Conservation (phyloP, 2,113 vertebrate species). For the Otus sunia region DNA sequence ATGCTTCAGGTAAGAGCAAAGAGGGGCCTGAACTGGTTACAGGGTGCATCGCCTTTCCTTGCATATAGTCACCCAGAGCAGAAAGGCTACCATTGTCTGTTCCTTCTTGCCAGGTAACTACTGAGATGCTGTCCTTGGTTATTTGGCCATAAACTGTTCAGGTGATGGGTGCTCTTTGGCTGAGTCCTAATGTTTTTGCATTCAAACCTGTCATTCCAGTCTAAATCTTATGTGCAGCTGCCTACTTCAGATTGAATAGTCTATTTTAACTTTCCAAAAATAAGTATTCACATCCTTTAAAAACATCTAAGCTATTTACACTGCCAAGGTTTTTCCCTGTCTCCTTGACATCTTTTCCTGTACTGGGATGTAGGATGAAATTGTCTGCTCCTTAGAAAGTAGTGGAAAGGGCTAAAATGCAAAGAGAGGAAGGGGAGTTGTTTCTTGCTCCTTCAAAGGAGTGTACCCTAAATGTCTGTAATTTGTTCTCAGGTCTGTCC, state of each 20-base stretch:
- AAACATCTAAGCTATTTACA: conserved; percentile 1
- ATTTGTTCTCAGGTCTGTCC: background rate
- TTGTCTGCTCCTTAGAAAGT: background rate
- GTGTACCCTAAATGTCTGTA: background rate
- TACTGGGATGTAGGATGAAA: background rate
- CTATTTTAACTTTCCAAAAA: conserved; percentile 45
- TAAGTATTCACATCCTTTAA: conserved; percentile 52
- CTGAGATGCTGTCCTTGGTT: background rate
- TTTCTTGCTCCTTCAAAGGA: background rate
- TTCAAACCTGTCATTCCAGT: background rate
- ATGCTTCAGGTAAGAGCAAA: background rate
- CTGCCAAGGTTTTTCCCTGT: conserved; percentile 30
- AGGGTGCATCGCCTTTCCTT: background rate
- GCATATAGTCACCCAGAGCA: background rate
- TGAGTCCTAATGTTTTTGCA: background rate
- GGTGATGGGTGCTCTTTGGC: background rate
- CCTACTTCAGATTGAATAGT: background rate
- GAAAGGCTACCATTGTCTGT: background rate
- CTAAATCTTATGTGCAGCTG: background rate
- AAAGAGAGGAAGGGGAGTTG: background rate
- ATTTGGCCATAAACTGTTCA: background rate
- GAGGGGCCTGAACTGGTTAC: background rate
- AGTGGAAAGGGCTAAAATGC: background rate
- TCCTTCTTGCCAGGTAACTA: background rate
- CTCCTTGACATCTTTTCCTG: conserved; percentile 55